Base-by-base conservation (phyloP, 2,113 vertebrate genomes). In the Megaceryle maxima region DNA sequence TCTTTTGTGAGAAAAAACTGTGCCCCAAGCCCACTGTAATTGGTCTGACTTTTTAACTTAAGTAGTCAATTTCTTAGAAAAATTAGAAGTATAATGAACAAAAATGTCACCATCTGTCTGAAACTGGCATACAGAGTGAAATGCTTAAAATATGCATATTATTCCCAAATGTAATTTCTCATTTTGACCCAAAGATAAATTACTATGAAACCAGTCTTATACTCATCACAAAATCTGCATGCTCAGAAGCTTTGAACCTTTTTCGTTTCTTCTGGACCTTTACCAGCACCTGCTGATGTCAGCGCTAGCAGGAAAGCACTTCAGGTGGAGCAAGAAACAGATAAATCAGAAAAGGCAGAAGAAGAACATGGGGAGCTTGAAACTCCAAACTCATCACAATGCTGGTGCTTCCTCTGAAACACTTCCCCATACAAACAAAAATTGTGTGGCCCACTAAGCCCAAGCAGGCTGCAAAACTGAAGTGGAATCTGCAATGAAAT, bases 61-160 rank as follows among this genome's bases (percentile, higher is more conserved):
- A 78, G 75, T 83, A 94, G 77, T 53, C 48, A 89, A 82, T 95
- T 98, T 94, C 91, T 96, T 72, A 81, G 88, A 93, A 96, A 97
- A 88, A 91, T 43, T 73, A 83, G 76, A 31, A 81, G 80, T 80
- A 93, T 64, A 80, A 50, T 60, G 43, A 97, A 97, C 74, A 87
- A 93, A 97, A 97, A 25, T 86, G 80, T 96, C 90, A 94, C 97
- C 98, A 96, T 97, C 97, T 98, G 98, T 74, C 92, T 93, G 95
- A 94, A 92, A 79, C 20, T 66, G 91, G 39, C 56, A 8, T 90
- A 88, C 79, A 91, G 46, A 89, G 24, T 28, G 60, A 92, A 77
- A 56, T 39, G 35, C 4, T 68, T 44, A 10, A 92, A 88, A 78
- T 22, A 56, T 41, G 75, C 43, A 12, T 84, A 59, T 69, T 94